Conservation (phyloP, 1,140 invertebrate genomes). For the Aphis craccivora region DNA sequence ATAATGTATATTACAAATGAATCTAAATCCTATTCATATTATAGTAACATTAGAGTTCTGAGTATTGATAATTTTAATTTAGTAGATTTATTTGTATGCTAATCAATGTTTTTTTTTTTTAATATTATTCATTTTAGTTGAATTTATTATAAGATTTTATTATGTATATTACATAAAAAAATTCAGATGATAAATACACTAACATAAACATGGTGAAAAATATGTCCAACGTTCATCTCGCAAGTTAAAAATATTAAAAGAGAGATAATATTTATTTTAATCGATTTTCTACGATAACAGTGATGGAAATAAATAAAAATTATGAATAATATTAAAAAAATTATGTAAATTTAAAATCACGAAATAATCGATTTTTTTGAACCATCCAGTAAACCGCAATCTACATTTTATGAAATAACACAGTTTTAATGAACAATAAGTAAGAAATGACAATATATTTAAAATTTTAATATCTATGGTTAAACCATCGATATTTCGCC, state of each 20-base stretch:
- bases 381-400: neutral
- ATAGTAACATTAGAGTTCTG: neutral
- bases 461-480: neutral
- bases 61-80: neutral
- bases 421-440: neutral
- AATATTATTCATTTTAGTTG: neutral
- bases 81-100: neutral
- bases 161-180: neutral
- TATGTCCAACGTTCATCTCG: neutral
- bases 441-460: too few species aligned
- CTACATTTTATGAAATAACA: neutral
- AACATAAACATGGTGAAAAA: neutral
- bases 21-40: neutral
- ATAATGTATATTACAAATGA: neutral
- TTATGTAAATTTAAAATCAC: neutral
- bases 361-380: neutral
- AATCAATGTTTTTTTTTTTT: neutral
- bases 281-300: neutral
- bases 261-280: neutral
- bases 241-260: neutral
- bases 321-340: too few species aligned
- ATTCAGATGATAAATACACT: neutral
- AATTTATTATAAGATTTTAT: neutral
- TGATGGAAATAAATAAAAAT: too few species aligned
- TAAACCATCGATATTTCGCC: too few species aligned